Base-by-base conservation (phyloP, 2,888 invertebrate genomes). In the Neuroscelio doddi region DNA sequence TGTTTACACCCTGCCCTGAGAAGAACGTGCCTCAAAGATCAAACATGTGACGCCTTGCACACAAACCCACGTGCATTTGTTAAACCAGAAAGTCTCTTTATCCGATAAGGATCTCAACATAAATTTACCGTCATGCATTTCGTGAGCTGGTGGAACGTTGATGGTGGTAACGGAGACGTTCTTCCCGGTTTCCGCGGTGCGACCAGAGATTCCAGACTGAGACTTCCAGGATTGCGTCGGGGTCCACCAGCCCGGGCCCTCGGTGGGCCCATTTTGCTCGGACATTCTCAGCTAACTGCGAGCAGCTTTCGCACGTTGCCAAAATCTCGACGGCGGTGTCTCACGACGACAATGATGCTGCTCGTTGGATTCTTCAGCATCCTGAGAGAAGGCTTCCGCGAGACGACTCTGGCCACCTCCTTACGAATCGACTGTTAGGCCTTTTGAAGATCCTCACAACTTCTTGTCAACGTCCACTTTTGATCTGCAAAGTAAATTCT, bases 101-200 rank as follows among this genome's bases (percentile, higher is more conserved):
- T n/a, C n/a, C n/a, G n/a, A n/a, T n/a, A n/a, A n/a, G n/a, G n/a
- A n/a, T n/a, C n/a, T n/a, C n/a, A 21, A 21, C 21, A 21, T 2
- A n/a, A 30, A 50, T 55, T 83, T 79, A 82, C 84, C 83, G 86
- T 89, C 89, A 81, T 88, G 89, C 78, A 87, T 87, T 34, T 88
- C 87, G 74, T 89, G 88, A 17, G 87, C 85, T 53, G 88, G 88
- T 38, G 88, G 87, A 84, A 91, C 90, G 82, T 93, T 93, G 86
- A 93, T 93, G 73, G 92, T 92, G 72, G 93, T 93, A 79, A 93
- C 93, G 62, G 93, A 93, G 58, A 93, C 91, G 87, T 93, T 88
- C 56, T 82, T 85, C 29, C 82, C 83, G 80, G 77, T 86, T 59
- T 84, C 82, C 30, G 78, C 62, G 47, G 52, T 64, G 39, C 70